Base-by-base conservation (phyloP, 2,113 vertebrate species). In the Apodemus sylvaticus region DNA sequence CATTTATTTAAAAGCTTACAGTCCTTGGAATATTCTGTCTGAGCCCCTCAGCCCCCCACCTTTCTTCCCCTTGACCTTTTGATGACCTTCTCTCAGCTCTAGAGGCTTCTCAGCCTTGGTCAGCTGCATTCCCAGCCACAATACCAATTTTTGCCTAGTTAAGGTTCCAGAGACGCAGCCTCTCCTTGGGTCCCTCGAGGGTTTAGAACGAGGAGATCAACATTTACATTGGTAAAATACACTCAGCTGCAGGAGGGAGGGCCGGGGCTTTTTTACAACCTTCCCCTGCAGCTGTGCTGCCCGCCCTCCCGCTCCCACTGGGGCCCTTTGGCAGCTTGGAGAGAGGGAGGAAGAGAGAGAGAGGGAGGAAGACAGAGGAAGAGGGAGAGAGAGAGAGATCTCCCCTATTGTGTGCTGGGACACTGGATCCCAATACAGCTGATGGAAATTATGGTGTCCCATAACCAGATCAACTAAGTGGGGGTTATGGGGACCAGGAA, bases 1-100 rank as follows among this genome's bases (percentile, higher is more conserved):
- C 95, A 96, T 97, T 98, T 97, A 97, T 96, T 95, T 96, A 96
- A 97, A 93, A 96, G 97, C 86, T 97, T 96, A 95, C 66, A 92
- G 90, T 60, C 66, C 81, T 90, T 94, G 90, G 93, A 96, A 94
- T 96, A 91, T 64, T 93, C 87, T 82, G 71, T 96, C 58, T 86
- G 71, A 93, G 53, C 1, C 66, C 88, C 60, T 86, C n/a, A 12
- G 0, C 62, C 45, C 51, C 79, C 96, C 73, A 89, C 58, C 73
- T 94, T 96, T 55, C 81, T 93, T 93, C 86, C 86, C 94, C 93
- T 96, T 96, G 92, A 95, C 96, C 97, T 96, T 97, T 96, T 82
- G 92, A 60, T 66, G 91, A 97, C 96, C 90, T 79, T 96, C 68
- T 90, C 92, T 70, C 77, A 60, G 55, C 90, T 91, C 91, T 76